These are phyloP conservation scores for Agelas oroides DNA, from an alignment of 37 sponge, comb jelly and placozoan species.

Conservation along the genomic window DNA sequence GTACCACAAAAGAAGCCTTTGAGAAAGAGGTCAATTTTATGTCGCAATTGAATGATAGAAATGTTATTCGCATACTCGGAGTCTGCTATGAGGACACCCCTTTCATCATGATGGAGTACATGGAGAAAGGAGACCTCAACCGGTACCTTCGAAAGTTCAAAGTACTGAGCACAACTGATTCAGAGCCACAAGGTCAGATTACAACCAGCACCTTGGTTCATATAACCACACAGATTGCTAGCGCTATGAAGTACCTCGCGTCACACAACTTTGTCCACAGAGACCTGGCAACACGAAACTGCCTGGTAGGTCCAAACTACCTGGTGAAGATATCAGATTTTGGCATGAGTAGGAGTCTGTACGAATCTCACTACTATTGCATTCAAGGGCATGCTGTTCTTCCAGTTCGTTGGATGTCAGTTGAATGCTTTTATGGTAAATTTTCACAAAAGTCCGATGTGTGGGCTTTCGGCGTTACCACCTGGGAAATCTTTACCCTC, in stretches of 20 bases:
- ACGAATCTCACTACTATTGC: constrained; percentile 66
- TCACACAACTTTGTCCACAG: constrained; percentile 66
- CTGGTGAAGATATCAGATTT: constrained; percentile 86
- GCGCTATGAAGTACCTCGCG: constrained; percentile 77
- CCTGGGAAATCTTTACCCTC: constrained; percentile 87
- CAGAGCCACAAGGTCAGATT: background rate
- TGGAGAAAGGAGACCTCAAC: constrained; percentile 84
- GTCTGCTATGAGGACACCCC: constrained; percentile 44
- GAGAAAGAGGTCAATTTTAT: constrained; percentile 75
- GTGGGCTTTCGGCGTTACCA: constrained; percentile 84
- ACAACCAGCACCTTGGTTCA: constrained; percentile 27
- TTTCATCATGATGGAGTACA: constrained; percentile 84
- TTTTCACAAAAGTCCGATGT: constrained; percentile 87
- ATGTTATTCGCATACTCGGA: constrained; percentile 57
- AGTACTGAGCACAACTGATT: too few relatives aligned
- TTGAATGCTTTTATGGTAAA: constrained; percentile 83
- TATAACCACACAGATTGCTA: constrained; percentile 60
- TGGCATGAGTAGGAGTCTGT: constrained; percentile 84
- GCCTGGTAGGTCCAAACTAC: constrained; percentile 65
- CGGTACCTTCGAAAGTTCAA: constrained; percentile 62
- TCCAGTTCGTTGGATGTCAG: constrained; percentile 89
- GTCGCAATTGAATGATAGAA: constrained; percentile 51
- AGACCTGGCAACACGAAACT: constrained; percentile 78
- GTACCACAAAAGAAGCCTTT: constrained; percentile 38
- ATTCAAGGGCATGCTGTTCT: constrained; percentile 57